These are phyloP conservation scores for Philereme vetulata DNA, from an alignment of 2,888 invertebrate genomes.

Conservation along the genomic window DNA sequence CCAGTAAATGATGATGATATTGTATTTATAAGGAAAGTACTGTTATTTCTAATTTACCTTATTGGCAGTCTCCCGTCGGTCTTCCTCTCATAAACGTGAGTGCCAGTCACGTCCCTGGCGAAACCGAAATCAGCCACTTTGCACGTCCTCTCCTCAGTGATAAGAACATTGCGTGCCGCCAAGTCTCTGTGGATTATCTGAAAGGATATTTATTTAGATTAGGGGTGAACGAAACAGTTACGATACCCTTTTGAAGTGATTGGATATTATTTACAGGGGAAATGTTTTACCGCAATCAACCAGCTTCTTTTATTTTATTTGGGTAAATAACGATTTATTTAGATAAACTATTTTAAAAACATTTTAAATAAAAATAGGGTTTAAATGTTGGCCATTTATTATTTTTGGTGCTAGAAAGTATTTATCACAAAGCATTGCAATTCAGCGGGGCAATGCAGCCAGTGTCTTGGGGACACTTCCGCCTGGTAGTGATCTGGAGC, in stretches of 20 bases:
- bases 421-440: too few relatives aligned
- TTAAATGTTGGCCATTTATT: too few relatives aligned
- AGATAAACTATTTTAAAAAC: too few relatives aligned
- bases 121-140: conserved; percentile 98
- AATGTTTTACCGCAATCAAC: background rate
- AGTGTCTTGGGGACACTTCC: too few relatives aligned
- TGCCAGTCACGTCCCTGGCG: conserved; percentile 93
- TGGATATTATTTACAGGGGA: background rate
- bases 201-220: conserved; percentile 36
- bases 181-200: conserved; percentile 95
- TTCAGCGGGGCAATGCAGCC: too few relatives aligned
- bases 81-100: conserved; percentile 94
- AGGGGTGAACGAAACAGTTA: background rate
- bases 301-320: too few relatives aligned
- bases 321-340: too few relatives aligned
- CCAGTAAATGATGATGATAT: too few relatives aligned
- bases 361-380: too few relatives aligned
- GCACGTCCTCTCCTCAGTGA: conserved; percentile 93
- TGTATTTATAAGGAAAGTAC: too few relatives aligned
- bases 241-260: conserved; percentile 6
- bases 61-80: conserved; percentile 91
- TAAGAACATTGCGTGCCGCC: conserved; percentile 94
- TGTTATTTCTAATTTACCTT: conserved; percentile 65
- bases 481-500: too few relatives aligned
- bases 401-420: too few relatives aligned